Evolutionary conservation across 2,888 invertebrate species (phyloP).

Genomic region (Agrochola lota): DNA sequence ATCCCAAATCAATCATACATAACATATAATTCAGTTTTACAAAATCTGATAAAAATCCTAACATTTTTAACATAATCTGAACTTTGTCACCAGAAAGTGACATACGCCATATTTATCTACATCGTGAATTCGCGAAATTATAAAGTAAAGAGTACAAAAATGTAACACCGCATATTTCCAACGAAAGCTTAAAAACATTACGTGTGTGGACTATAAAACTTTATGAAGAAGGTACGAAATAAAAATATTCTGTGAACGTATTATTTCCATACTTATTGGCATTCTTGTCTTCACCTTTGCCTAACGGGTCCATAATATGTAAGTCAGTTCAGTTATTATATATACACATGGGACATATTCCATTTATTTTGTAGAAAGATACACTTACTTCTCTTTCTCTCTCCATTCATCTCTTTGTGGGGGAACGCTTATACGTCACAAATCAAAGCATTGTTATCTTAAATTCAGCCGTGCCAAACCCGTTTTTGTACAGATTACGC

Average conservation of each 20-base stretch:
- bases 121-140: not conserved
- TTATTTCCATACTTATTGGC: constrained; percentile 43
- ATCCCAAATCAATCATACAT: not conserved
- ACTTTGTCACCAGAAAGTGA: not conserved
- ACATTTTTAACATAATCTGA: not conserved
- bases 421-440: not conserved
- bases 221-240: not conserved
- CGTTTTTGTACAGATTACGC: too few species aligned
- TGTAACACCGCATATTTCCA: constrained; percentile 49
- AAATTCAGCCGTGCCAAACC: too few species aligned
- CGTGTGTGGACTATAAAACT: constrained; percentile 40
- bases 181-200: constrained; percentile 50
- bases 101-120: constrained; percentile 10
- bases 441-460: too few species aligned
- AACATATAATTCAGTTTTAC: not conserved
- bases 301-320: not conserved
- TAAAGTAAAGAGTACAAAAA: constrained; percentile 12
- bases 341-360: too few species aligned
- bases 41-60: not conserved
- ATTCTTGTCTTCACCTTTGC: constrained; percentile 43
- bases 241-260: constrained; percentile 46
- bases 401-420: not conserved
- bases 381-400: not conserved
- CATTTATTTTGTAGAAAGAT: not conserved
- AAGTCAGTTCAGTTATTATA: not conserved